Base-by-base conservation (phyloP, 2,797 vertebrate genomes). In the Percopsis omiscomaycus region DNA sequence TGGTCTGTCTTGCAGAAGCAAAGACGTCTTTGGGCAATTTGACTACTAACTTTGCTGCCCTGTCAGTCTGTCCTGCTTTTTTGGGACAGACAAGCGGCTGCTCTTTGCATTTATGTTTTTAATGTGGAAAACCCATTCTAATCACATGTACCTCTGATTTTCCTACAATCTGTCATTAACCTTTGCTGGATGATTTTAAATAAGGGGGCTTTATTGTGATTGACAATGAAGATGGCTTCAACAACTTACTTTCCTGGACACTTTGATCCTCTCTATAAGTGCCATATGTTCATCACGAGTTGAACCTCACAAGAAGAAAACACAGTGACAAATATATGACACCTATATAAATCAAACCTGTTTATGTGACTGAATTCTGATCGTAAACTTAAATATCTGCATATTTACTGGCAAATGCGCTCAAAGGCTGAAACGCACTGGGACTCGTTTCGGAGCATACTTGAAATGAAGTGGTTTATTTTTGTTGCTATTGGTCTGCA, bases 11-110 rank as follows among this genome's bases (percentile, higher is more conserved):
- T 92, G 89, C 88, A 86, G 59, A 92, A 91, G 94, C 94, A 92
- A 92, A 95, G 94, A 98, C 95, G 96, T 99, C 96, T 96, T 99
- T 99, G 96, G 96, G 95, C 93, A 96, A 97, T 98, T 98, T 98
- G 97, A 96, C 97, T 98, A 98, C 97, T 98, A 99, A 98, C 97
- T 99, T 98, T 97, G 93, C 56, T 93, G 91, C 91, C 91, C 91
- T 94, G 94, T 91, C 94, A 89, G 81, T 95, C 91, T 95, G 92
- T 94, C 91, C 94, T 93, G 92, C 15, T 83, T 94, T 93, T 94
- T 91, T 92, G 94, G 94, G 91, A 92, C 82, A 69, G 74, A 75
- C 60, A 89, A 90, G 89, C 89, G 93, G 92, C 92, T 95, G 92
- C 90, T 80, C 92, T 94, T 92, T 46, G 1, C 74, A 68, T 88